Percentiles rank a stretch among this genome's conserved stretches.
Conservation (phyloP, 2,113 vertebrate genomes). For the Ornithorhynchus anatinus region DNA sequence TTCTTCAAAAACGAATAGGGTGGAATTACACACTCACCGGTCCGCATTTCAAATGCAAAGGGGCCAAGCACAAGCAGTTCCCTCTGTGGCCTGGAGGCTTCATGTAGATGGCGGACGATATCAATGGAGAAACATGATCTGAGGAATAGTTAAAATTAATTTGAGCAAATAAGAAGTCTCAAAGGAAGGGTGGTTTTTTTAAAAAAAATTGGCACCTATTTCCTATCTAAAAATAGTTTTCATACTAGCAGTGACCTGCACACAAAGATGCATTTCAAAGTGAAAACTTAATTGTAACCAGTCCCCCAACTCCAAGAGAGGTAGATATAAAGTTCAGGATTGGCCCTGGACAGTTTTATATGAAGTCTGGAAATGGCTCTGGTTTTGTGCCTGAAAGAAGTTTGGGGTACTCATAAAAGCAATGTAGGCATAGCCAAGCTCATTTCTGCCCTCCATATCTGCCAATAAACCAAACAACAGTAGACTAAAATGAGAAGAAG, state of each 20-base stretch:
- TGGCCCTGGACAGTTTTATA: neutral
- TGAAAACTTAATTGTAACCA: conserved; percentile 17
- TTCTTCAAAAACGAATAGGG: neutral
- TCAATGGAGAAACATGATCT: neutral
- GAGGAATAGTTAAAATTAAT: neutral
- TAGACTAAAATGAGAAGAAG: neutral
- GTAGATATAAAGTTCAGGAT: neutral
- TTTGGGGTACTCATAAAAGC: neutral
- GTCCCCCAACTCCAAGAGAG: neutral
- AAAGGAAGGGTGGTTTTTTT: neutral
- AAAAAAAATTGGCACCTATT: neutral
- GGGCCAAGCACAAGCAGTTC: conserved; percentile 9
- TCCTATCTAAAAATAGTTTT: neutral
- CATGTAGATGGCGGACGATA: neutral
- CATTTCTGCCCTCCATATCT: neutral
- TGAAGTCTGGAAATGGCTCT: conserved; percentile 18
- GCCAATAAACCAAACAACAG: neutral
- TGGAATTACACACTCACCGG: neutral
- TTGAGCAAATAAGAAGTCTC: neutral
- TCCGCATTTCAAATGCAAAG: conserved; percentile 31
- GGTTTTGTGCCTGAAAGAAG: neutral
- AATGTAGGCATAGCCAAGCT: neutral
- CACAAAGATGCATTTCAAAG: conserved; percentile 9
- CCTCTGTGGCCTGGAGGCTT: neutral
- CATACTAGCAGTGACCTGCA: neutral